phyloP scores from a whole-genome alignment of 2,888 invertebrate species.

The Trichopoda pennipes region DNA sequence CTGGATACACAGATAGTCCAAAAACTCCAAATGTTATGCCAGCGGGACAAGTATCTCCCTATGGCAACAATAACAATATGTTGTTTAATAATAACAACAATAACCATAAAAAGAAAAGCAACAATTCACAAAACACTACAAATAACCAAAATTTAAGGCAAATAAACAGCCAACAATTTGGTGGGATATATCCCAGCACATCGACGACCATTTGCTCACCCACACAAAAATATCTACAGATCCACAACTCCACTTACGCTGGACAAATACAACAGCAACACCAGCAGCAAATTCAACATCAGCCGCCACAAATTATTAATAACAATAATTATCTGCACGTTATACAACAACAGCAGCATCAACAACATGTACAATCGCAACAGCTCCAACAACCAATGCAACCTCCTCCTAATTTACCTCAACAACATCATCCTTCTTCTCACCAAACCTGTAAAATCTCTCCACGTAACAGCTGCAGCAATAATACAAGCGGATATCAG shows the following conservation, averaged over 20 bases:
- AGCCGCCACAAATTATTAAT: conserved; percentile 59
- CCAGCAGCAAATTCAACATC: conserved; percentile 37
- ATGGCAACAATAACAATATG: conserved; percentile 66
- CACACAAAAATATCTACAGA: conserved; percentile 77
- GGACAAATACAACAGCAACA: conserved; percentile 72
- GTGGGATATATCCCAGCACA: conserved; percentile 73
- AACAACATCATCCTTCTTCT: conserved; percentile 60
- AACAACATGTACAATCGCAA: conserved; percentile 47
- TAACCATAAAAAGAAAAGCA: conserved; percentile 55
- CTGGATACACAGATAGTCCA: conserved; percentile 79
- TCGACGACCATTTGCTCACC: conserved; percentile 77
- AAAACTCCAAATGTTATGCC: conserved; percentile 76
- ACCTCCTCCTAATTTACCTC: conserved; percentile 49
- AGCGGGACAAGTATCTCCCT: conserved; percentile 76
- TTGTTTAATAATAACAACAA: conserved; percentile 52
- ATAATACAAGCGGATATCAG: conserved; percentile 81
- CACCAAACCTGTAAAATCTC: conserved; percentile 70
- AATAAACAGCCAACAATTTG: conserved; percentile 54
- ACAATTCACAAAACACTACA: conserved; percentile 35
- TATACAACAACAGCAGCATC: conserved; percentile 67
- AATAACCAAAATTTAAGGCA: conserved; percentile 61
- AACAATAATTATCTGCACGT: conserved; percentile 75
- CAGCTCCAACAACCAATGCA: conserved; percentile 69
- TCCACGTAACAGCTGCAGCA: conserved; percentile 78
- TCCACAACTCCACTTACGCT: conserved; percentile 75